phyloP scores from a whole-genome alignment of 2,113 vertebrate species.

The Holacanthus passer region DNA sequence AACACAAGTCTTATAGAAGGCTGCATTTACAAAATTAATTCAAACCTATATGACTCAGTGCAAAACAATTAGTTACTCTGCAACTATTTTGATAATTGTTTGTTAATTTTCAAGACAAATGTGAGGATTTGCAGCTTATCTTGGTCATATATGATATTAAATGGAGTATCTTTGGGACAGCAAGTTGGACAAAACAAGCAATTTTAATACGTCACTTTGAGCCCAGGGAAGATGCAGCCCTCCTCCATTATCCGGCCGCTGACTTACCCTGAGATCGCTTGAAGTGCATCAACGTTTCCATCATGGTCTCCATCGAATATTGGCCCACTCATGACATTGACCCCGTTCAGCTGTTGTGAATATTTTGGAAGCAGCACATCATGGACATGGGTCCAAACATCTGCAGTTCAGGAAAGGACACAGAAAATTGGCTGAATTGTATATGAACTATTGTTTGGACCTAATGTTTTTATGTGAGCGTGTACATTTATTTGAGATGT shows the following conservation, averaged over 20 bases:
- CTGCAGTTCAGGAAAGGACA: slow-evolving; percentile 76
- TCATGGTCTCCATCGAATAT: slow-evolving; percentile 93
- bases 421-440: not conserved
- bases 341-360: slow-evolving; percentile 86
- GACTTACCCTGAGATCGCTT: slow-evolving; percentile 83
- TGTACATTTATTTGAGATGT: not conserved
- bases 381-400: slow-evolving; percentile 92
- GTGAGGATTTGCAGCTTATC: not conserved
- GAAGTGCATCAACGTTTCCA: slow-evolving; percentile 87
- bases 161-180: not conserved
- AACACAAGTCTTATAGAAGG: not conserved
- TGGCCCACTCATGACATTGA: slow-evolving; percentile 94
- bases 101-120: too few relatives aligned
- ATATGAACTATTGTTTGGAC: not conserved
- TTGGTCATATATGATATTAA: not conserved
- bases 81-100: too few relatives aligned
- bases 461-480: not conserved
- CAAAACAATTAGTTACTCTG: too few relatives aligned
- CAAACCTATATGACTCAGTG: not conserved
- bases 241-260: not conserved
- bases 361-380: slow-evolving; percentile 84
- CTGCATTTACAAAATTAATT: not conserved
- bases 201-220: not conserved
- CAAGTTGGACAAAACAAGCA: not conserved
- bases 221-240: not conserved